Evolutionary conservation across 2,113 vertebrate species (phyloP).

Genomic region (Salvelinus sp.): DNA sequence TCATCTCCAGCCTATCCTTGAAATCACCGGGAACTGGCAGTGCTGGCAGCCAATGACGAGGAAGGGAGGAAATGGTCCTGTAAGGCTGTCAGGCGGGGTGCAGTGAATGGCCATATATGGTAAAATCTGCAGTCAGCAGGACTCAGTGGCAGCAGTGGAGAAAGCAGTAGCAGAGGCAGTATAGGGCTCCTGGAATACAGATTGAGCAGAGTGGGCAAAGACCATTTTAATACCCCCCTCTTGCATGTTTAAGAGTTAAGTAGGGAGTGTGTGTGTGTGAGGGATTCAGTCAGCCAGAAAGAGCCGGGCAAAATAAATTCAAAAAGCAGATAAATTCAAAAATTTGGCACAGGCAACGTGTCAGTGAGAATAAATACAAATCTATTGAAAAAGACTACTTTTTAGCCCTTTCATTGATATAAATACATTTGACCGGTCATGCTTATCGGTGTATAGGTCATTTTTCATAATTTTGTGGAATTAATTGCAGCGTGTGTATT

Average conservation of each 20-base stretch:
- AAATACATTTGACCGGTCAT: too few species aligned
- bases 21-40: constrained; percentile 67
- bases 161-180: constrained; percentile 58
- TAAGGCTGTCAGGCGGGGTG: constrained; percentile 83
- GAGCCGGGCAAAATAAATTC: too few species aligned
- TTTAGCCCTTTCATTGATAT: too few species aligned
- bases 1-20: constrained; percentile 72
- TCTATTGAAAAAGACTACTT: too few species aligned
- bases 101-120: constrained; percentile 90
- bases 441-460: too few species aligned
- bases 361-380: too few species aligned
- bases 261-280: background rate
- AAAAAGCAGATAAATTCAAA: too few species aligned
- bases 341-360: too few species aligned
- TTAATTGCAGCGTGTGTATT: too few species aligned
- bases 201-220: constrained; percentile 51
- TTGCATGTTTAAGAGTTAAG: background rate
- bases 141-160: constrained; percentile 36
- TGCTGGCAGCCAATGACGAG: constrained; percentile 82
- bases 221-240: constrained; percentile 19
- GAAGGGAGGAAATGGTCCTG: constrained; percentile 81
- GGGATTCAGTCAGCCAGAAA: background rate
- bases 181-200: constrained; percentile 67
- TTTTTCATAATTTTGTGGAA: too few species aligned
- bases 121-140: constrained; percentile 89